Base-by-base conservation (phyloP, 2,888 invertebrate species). In the Entomobrya proxima region DNA sequence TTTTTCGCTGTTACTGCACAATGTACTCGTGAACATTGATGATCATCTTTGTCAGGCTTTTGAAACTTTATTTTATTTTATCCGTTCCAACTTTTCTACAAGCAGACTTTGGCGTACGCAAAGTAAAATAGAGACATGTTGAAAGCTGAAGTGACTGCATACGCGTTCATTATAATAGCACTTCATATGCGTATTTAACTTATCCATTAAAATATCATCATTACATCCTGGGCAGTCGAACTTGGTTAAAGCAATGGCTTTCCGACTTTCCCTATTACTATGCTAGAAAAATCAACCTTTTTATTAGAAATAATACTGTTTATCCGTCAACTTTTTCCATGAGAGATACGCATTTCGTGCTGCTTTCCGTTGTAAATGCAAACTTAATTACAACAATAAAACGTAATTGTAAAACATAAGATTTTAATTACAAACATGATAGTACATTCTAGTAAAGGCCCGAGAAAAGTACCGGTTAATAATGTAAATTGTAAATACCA, bases 351-450 rank as follows among this genome's bases (percentile, higher is more conserved):
- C 18, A 72, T 1, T 47, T 5, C 15, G 7, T 55, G 55, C 11
- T 55, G 11, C 44, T 40, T 40, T 40, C 44, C 15, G 7, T 40
- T 7, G 7, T 40, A 40, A 40, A 11, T 21, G 74, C 50, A 50
- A 2, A 9, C 75, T 82, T 82, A 82, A 82, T 82, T 82, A 75
- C 75, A 82, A 52, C 75, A 30, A 64, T 82, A 79, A 79, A n/a
- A 69, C 52, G 52, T 79, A 64, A 81, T 44, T 52, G 50, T 81
- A 74, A 80, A 81, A 81, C 37, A 47, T 74, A 5, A 58, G 44
- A 30, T 21, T 81, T 81, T 81, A 81, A 81, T 74, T 81, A 69
- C 69, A 80, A 30, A 67, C 13, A 69, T 44, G 44, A 1, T 40
- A 40, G 24, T 1, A 27, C 13, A 64, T 7, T 7, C 55, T n/a